Evolutionary conservation across 2,888 invertebrate species (phyloP), one percentile per base, ranked within the genome.

Genomic region (Phymatocera aterrima): DNA sequence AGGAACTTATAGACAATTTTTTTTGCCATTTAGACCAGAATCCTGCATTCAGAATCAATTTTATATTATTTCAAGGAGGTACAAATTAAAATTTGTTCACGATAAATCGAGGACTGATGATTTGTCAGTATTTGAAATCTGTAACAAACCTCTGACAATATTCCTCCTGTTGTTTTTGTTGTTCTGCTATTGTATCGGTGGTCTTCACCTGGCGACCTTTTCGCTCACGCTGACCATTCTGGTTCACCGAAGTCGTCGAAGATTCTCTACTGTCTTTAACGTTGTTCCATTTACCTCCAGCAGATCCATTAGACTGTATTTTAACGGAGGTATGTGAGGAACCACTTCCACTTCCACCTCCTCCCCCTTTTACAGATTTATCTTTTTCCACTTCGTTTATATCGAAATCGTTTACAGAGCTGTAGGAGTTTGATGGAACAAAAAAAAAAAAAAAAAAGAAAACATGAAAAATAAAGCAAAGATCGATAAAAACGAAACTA

Each of bases 361-460:
- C 82, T 40, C 85, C 84, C 77, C 88, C 87, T 82, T 91, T 91
- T 28, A 86, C 83, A 54, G 89, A 88, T 86, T 91, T 91, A 80
- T 92, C 92, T 84, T 91, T 92, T 78, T 92, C 92, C 48, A 89
- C 84, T 84, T 92, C 92, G 81, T 90, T 91, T 81, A 89, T 89
- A 79, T 92, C 92, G 84, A 90, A 91, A 84, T 92, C 91, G 85
- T 92, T 92, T 77, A 91, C 90, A 82, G 91, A 90, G 82, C 91
- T 91, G 81, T 48, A 86, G 82, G 18, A 21, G 60, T 31, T 21
- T 43, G 24, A 12, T 24, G 2, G 10, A 43, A 24, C 6, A 24
- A 2, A 68, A 21, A 15, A 1, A 2, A n/a, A 24, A 24, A n/a
- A 34, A 34, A 34, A 5, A 34, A 48, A n/a, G 15, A 48, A 48